These are phyloP conservation scores for Strix aluco DNA, from an alignment of 2,113 vertebrate species.

Conservation along the genomic window DNA sequence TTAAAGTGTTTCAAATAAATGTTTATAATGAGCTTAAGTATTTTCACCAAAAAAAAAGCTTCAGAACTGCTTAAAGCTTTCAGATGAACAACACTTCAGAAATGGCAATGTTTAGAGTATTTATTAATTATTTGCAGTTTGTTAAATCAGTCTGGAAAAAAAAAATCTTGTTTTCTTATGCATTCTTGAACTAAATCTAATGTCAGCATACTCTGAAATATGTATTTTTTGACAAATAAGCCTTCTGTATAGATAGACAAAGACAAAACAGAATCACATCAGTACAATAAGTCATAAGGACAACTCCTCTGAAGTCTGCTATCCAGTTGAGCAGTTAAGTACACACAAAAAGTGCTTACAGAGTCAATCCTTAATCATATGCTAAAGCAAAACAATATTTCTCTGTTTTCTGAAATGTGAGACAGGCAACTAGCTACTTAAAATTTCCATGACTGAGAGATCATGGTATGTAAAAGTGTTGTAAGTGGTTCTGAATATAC, in stretches of 20 bases:
- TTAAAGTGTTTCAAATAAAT: not conserved
- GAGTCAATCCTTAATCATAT: constrained; percentile 2
- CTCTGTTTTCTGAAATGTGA: constrained; percentile 29
- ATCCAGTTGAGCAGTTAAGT: constrained; percentile 12
- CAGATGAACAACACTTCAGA: not conserved
- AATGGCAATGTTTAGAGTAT: not conserved
- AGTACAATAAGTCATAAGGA: constrained; percentile 20
- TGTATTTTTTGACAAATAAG: not conserved
- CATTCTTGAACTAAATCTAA: not conserved
- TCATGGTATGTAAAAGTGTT: not conserved
- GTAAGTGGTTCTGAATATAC: not conserved
- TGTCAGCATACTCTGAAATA: not conserved
- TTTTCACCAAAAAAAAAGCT: not conserved
- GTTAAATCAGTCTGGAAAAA: not conserved
- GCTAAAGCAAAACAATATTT: constrained; percentile 42
- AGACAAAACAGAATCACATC: constrained; percentile 11
- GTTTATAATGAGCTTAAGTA: not conserved
- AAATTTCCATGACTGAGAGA: constrained; percentile 2
- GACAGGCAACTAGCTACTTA: not conserved
- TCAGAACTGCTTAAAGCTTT: not conserved
- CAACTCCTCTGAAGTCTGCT: constrained; percentile 14
- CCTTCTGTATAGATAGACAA: not conserved
- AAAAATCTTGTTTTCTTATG: not conserved
- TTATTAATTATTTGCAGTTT: not conserved
- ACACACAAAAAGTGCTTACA: constrained; percentile 10